Conservation (phyloP, 2,797 vertebrate species). For the Vipera ursinii region DNA sequence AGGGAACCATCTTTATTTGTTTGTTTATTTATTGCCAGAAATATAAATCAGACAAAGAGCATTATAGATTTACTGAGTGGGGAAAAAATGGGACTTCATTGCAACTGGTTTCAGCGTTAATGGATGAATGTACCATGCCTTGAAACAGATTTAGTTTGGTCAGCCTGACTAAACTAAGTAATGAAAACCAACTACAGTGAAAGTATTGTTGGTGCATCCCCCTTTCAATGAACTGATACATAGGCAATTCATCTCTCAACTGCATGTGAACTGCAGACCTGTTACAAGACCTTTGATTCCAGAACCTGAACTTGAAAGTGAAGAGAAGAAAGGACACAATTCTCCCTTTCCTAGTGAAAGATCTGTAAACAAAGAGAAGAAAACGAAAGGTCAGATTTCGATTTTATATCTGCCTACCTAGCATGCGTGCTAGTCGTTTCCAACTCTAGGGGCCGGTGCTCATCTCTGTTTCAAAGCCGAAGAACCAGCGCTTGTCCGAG, state of each 20-base stretch:
- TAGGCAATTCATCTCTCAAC: neutral
- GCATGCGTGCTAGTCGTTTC: too few relatives aligned
- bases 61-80: slow-evolving; percentile 46
- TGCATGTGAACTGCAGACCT: neutral
- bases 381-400: neutral
- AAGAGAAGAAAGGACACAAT: neutral
- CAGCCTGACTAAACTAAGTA: slow-evolving; percentile 33
- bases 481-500: too few relatives aligned
- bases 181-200: neutral
- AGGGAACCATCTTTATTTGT: slow-evolving; percentile 22
- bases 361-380: neutral
- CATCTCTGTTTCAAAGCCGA: too few relatives aligned
- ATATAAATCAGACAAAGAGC: slow-evolving; percentile 69
- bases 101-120: slow-evolving; percentile 58
- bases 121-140: slow-evolving; percentile 58
- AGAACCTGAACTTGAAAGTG: slow-evolving; percentile 1
- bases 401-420: neutral
- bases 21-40: slow-evolving; percentile 45
- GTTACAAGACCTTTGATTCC: neutral
- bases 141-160: slow-evolving; percentile 59
- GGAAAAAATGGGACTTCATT: slow-evolving; percentile 53
- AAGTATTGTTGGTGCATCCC: neutral
- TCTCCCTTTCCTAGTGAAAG: neutral
- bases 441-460: too few relatives aligned
- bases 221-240: neutral